Evolutionary conservation across 2,797 vertebrate genomes (phyloP), one percentile per base, ranked within the genome.

Genomic region (Gymnoscopelus microlampas): DNA sequence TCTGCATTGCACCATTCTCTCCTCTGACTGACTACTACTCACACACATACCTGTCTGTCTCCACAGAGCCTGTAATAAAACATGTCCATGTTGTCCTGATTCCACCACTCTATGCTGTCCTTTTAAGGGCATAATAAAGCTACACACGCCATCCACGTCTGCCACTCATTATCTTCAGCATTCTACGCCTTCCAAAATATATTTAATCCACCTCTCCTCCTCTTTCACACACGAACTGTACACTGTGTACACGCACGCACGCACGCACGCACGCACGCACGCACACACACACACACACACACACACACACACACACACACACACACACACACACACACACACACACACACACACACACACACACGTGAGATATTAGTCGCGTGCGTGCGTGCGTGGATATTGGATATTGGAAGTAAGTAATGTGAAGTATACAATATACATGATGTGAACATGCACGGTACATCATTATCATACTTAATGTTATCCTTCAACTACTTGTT

Each of bases 341-440:
- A 68, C 68, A 82, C 26, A 15, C 51, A 10, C 51, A 54, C 19
- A 62, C 60, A 54, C 44, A 64, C 61, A 54, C 51, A 54, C 19
- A 62, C 60, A 54, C 44, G 62, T 59, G 51, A 69, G 35, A 63
- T n/a, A 1, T 14, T 70, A 0, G n/a, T 58, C 84, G 77, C 68
- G 59, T 4, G 76, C 85, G 60, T 51, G 14, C 1, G 35, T 57
- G 23, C 26, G 55, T 57, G n/a, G n/a, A n/a, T n/a, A n/a, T n/a
- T n/a, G n/a, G n/a, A n/a, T n/a, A n/a, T n/a, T n/a, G n/a, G n/a
- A n/a, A n/a, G n/a, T n/a, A n/a, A n/a, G n/a, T n/a, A n/a, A n/a
- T n/a, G n/a, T n/a, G n/a, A n/a, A n/a, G n/a, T n/a, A n/a, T n/a
- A n/a, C n/a, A n/a, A n/a, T n/a, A n/a, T n/a, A n/a, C n/a, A n/a